A percentile compares a stretch with the other conserved stretches of the same genome.
These are phyloP conservation scores for Drosophila tropicalis DNA, from an alignment of 1,140 invertebrate genomes.

Conservation along the genomic window DNA sequence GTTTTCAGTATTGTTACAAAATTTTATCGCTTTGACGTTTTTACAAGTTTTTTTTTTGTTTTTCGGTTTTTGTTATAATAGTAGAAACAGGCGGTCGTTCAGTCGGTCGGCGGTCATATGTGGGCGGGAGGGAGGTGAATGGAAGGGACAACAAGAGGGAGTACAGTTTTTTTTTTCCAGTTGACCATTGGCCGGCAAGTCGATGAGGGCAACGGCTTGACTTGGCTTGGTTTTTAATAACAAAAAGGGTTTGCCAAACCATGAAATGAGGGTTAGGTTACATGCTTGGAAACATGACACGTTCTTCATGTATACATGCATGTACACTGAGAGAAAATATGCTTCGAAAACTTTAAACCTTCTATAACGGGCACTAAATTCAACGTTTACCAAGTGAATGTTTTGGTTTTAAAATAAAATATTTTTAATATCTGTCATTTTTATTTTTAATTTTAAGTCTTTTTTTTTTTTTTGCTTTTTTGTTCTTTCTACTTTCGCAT, in stretches of 20 bases:
- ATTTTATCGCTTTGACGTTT: conserved; percentile 64
- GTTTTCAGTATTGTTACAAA: conserved; percentile 60
- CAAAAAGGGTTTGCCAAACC: conserved; percentile 48
- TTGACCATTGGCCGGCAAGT: conserved; percentile 26
- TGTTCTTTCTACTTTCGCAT: too few species aligned
- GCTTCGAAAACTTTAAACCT: too few species aligned
- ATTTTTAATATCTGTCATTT: too few species aligned
- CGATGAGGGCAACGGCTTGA: conserved; percentile 30
- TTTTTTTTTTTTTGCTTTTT: too few species aligned
- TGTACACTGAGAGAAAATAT: neutral
- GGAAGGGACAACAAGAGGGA: neutral
- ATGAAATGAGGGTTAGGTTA: conserved; percentile 37
- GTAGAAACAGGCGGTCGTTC: neutral
- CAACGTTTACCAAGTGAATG: too few species aligned
- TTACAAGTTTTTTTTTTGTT: conserved; percentile 36
- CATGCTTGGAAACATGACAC: conserved; percentile 19
- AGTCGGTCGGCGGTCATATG: neutral
- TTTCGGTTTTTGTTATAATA: conserved; percentile 1
- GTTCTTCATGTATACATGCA: neutral
- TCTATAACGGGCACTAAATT: too few species aligned
- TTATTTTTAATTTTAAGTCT: too few species aligned
- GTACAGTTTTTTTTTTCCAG: conserved; percentile 41
- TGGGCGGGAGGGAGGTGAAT: neutral
- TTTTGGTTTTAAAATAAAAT: too few species aligned
- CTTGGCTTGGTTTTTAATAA: conserved; percentile 15